These are phyloP conservation scores for Nanorana parkeri DNA, from an alignment of 2,113 vertebrate genomes.

Conservation along the genomic window DNA sequence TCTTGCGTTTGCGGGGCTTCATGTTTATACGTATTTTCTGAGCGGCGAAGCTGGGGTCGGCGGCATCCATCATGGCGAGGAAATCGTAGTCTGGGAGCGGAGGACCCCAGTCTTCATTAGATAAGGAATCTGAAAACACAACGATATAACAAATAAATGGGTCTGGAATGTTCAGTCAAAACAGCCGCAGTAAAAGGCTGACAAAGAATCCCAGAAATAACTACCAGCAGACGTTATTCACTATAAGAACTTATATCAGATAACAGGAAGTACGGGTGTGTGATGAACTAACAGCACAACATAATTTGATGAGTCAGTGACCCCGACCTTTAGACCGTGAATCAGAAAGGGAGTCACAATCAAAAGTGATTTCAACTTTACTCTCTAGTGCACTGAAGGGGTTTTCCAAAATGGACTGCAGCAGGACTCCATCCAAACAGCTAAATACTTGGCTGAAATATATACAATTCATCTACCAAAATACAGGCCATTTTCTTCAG, in stretches of 20 bases:
- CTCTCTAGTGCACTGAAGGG: no score
- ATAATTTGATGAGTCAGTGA: not conserved
- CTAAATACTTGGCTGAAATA: no score
- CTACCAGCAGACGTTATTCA: not conserved
- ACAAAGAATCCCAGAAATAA: not conserved
- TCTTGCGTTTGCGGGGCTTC: conserved; percentile 20
- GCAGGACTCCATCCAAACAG: no score
- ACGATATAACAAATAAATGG: not conserved
- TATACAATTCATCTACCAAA: no score
- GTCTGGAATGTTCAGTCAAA: not conserved
- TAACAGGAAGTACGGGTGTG: not conserved
- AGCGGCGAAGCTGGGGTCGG: conserved; percentile 17
- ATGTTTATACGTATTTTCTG: conserved; percentile 48
- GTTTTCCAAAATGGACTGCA: no score
- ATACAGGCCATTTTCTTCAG: no score
- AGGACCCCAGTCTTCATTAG: conserved; percentile 81
- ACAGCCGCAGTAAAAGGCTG: no score
- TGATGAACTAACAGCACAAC: not conserved
- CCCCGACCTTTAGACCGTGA: not conserved
- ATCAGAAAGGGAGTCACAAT: no score
- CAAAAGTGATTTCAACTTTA: no score
- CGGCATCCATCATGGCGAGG: conserved; percentile 83
- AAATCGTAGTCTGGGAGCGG: conserved; percentile 83
- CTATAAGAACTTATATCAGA: not conserved
- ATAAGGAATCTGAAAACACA: conserved; percentile 74